phyloP scores from a whole-genome alignment of 2,888 invertebrate genomes.

The Laspeyria flexula region DNA sequence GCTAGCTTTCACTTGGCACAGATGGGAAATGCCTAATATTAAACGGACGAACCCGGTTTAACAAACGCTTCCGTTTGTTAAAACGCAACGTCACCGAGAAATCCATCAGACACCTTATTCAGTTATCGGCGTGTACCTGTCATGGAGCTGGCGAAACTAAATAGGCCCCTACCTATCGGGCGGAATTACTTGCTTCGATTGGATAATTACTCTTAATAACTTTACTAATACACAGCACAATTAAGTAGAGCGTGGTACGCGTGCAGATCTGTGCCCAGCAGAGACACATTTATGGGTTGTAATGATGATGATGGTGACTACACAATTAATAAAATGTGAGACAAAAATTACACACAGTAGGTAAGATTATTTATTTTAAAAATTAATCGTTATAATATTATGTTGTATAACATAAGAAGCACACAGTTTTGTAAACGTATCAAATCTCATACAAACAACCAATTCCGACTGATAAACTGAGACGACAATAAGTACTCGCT shows the following conservation, averaged over 20 bases:
- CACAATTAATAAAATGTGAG: no score
- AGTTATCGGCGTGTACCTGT: conserved; percentile 37
- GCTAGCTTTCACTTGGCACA: conserved; percentile 47
- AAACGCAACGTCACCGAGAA: conserved; percentile 61
- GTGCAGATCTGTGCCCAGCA: no score
- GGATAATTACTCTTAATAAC: conserved; percentile 11
- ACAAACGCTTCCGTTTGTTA: no score
- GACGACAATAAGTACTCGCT: neutral
- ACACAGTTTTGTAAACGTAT: no score
- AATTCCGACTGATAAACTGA: conserved; percentile 13
- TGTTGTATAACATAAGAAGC: no score
- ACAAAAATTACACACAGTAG: no score
- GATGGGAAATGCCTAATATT: conserved; percentile 68
- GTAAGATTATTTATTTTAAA: no score
- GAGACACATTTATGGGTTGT: no score
- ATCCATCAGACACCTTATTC: conserved; percentile 57
- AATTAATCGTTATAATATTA: no score
- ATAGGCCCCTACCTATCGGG: conserved; percentile 7
- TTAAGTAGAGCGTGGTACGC: no score
- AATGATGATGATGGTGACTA: no score
- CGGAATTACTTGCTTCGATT: conserved; percentile 12
- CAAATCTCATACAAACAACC: neutral
- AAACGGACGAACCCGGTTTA: conserved; percentile 38
- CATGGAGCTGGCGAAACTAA: conserved; percentile 10
- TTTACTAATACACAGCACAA: no score